Base-by-base conservation (phyloP, 2,113 vertebrate genomes). In the Urocitellus parryii region DNA sequence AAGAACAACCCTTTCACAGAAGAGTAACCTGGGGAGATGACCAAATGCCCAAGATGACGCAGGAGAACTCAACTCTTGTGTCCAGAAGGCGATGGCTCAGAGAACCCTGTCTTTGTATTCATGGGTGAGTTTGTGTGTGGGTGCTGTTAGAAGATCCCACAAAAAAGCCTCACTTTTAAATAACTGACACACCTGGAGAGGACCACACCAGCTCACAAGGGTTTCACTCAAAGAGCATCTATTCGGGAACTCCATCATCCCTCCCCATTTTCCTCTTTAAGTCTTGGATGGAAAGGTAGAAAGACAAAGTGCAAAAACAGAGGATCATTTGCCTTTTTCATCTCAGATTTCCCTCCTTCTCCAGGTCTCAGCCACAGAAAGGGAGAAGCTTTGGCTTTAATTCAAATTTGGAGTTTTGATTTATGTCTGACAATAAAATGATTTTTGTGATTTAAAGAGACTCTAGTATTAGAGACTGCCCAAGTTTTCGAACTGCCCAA, bases 361-460 rank as follows among this genome's bases (percentile, higher is more conserved):
- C 39, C 1, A 70, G 27, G 9, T 61, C 48, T 65, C 18, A 84
- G 18, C 2, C 10, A 13, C 72, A 53, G 17, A 16, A 25, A 92
- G 37, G 67, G 45, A 42, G n/a, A 92, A 39, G 6, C n/a, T 88
- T 86, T 7, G 5, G 37, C 68, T 97, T 89, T 91, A 86, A 79
- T 93, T 97, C 9, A 83, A 78, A 42, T 53, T 88, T 88, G 51
- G 18, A 89, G 29, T 88, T 97, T 70, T 94, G 48, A 95, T 88
- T 95, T 95, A 91, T 83, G 86, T 80, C 18, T 16, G 37, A 95
- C 63, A 63, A 76, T 93, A 91, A 96, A 88, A 84, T 89, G 8
- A 92, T 51, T 95, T 95, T 96, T 88, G 48, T 70, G 85, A 92
- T 91, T 95, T 96, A 88, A 89, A 93, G 56, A 86, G 45, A 76